A percentile compares a stretch with the other conserved stretches of the same genome.
Evolutionary conservation across 2,888 invertebrate genomes (phyloP).

Genomic region (Oxytorus armatus): DNA sequence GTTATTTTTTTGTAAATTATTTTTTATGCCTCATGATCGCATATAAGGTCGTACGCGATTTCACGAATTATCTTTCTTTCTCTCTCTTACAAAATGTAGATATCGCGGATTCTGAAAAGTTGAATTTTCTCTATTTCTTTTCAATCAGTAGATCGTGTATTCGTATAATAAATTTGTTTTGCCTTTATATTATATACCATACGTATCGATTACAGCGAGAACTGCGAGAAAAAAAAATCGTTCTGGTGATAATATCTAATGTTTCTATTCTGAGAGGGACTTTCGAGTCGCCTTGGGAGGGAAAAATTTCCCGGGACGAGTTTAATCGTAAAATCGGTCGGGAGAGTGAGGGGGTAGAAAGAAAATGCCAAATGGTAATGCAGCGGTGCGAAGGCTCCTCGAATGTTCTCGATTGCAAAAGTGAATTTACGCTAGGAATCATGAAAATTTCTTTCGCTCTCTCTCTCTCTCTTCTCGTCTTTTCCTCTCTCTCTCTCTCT

Average conservation of each 20-base stretch:
- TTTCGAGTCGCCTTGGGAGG: no score
- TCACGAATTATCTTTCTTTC: not conserved
- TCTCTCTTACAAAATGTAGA: slow-evolving; percentile 49
- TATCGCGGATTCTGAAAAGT: slow-evolving; percentile 12
- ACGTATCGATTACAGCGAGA: slow-evolving; percentile 56
- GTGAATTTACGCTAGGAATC: slow-evolving; percentile 46
- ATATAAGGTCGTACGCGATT: slow-evolving; percentile 22
- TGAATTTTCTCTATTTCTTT: not conserved
- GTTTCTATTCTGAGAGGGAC: slow-evolving; percentile 45
- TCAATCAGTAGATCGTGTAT: not conserved
- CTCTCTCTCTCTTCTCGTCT: slow-evolving; percentile 1
- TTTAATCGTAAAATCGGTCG: slow-evolving; percentile 1
- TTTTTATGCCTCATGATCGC: slow-evolving; percentile 24
- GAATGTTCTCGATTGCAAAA: slow-evolving; percentile 42
- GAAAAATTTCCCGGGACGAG: slow-evolving; percentile 18
- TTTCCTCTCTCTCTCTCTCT: slow-evolving; percentile 12
- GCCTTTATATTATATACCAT: slow-evolving; percentile 38
- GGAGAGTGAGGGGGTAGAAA: not conserved
- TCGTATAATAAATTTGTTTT: slow-evolving; percentile 6
- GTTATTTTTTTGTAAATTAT: slow-evolving; percentile 33
- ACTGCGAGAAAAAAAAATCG: slow-evolving; percentile 52
- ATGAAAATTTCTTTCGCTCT: slow-evolving; percentile 9
- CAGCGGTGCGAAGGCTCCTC: slow-evolving; percentile 27
- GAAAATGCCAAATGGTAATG: slow-evolving; percentile 33
- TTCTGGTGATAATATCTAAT: slow-evolving; percentile 54